A percentile compares a stretch with the other conserved stretches of the same genome.
These are phyloP conservation scores for Artibeus jamaicensis DNA, from an alignment of 2,797 vertebrate genomes.

Conservation along the genomic window DNA sequence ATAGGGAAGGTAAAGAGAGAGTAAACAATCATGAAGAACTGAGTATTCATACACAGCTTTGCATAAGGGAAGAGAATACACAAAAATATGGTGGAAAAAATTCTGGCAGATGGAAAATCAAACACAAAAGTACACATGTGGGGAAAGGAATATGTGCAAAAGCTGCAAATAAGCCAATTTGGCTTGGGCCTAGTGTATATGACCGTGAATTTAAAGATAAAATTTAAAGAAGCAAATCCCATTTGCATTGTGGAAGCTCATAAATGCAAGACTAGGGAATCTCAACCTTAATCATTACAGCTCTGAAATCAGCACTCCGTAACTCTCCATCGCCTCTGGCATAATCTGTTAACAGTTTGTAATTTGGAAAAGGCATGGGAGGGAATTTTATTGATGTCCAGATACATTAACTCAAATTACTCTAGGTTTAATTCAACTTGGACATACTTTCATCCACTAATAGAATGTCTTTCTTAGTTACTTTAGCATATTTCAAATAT, in stretches of 20 bases:
- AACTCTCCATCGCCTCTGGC: not conserved
- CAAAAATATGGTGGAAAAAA: not conserved
- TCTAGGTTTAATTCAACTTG: not conserved
- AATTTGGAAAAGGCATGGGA: slow-evolving; percentile 17
- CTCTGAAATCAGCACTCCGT: not conserved
- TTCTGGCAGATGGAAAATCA: slow-evolving; percentile 32
- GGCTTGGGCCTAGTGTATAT: not conserved
- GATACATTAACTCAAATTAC: slow-evolving; percentile 20
- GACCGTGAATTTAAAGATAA: not conserved
- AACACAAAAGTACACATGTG: not conserved
- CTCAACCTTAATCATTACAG: not conserved
- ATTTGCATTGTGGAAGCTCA: not conserved
- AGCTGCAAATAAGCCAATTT: slow-evolving; percentile 44
- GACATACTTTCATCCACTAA: not conserved
- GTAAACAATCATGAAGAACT: not conserved
- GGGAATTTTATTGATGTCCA: not conserved
- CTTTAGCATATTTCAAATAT: not conserved
- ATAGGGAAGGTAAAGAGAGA: not conserved
- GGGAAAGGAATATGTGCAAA: slow-evolving; percentile 17
- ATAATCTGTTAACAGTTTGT: not conserved
- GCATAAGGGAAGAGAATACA: not conserved
- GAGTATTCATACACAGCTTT: not conserved
- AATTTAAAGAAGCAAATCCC: slow-evolving; percentile 18
- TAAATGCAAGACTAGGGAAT: slow-evolving; percentile 2
- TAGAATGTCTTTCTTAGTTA: not conserved